Conservation (phyloP, 2,113 vertebrate genomes). For the Isichthys henryi region DNA sequence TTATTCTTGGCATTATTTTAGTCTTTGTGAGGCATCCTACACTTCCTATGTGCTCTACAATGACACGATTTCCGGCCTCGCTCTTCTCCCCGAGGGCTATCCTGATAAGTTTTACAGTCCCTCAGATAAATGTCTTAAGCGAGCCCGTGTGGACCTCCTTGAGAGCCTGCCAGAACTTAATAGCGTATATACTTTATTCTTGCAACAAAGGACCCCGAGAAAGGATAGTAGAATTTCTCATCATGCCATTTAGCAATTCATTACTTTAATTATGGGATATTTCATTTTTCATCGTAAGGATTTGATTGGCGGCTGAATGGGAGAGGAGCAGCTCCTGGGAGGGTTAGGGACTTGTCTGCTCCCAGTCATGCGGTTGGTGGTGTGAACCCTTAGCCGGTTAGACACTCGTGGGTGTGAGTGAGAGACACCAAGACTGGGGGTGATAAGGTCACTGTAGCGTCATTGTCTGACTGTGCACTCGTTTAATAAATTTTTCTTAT, state of each 20-base stretch:
- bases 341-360: neutral
- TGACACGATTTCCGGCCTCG: neutral
- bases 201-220: neutral
- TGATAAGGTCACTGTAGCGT: neutral
- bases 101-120: neutral
- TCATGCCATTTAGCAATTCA: constrained; percentile 8
- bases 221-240: neutral
- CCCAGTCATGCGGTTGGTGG: neutral
- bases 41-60: neutral
- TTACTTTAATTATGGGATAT: neutral
- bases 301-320: neutral
- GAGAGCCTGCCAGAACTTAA: neutral
- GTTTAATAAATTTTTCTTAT: neutral
- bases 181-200: neutral
- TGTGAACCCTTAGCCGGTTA: neutral
- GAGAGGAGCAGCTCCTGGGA: neutral
- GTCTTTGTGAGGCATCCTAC: neutral
- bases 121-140: constrained; percentile 4
- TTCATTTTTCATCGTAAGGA: neutral
- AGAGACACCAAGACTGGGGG: neutral
- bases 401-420: neutral
- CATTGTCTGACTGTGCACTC: neutral
- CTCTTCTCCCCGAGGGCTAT: neutral
- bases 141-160: neutral
- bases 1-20: neutral